Evolutionary conservation across 2,113 vertebrate genomes (phyloP).

Genomic region (Tiliqua scincoides): DNA sequence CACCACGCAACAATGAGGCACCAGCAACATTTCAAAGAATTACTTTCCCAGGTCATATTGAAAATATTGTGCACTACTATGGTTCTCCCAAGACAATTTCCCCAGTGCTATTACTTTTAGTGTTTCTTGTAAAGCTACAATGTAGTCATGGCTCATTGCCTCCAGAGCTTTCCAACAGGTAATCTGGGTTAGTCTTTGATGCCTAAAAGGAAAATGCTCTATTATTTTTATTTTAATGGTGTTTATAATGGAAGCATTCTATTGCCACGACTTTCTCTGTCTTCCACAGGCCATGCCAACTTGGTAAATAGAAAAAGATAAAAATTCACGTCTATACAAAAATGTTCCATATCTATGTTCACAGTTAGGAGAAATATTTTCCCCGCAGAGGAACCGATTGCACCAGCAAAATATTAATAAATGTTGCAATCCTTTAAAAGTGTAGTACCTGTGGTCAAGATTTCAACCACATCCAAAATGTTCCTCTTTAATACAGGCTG

Average conservation of each 20-base stretch:
- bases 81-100: not conserved
- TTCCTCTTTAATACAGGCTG: not conserved
- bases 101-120: not conserved
- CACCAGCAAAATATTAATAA: not conserved
- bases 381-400: not conserved
- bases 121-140: not conserved
- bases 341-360: not conserved
- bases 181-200: constrained; percentile 9
- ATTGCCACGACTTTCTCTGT: not conserved
- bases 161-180: not conserved
- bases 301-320: not conserved
- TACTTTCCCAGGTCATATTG: not conserved
- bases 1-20: not conserved
- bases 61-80: not conserved
- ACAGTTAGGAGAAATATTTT: not conserved
- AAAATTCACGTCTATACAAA: not conserved
- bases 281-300: not conserved
- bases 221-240: not conserved
- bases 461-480: not conserved
- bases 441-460: not conserved
- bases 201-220: not conserved
- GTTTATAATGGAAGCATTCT: not conserved
- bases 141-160: not conserved
- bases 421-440: not conserved
- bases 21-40: not conserved